A percentile compares a stretch with the other conserved stretches of the same genome.
Evolutionary conservation across 2,797 vertebrate species (phyloP).

Genomic region (Phataginus tricuspis): DNA sequence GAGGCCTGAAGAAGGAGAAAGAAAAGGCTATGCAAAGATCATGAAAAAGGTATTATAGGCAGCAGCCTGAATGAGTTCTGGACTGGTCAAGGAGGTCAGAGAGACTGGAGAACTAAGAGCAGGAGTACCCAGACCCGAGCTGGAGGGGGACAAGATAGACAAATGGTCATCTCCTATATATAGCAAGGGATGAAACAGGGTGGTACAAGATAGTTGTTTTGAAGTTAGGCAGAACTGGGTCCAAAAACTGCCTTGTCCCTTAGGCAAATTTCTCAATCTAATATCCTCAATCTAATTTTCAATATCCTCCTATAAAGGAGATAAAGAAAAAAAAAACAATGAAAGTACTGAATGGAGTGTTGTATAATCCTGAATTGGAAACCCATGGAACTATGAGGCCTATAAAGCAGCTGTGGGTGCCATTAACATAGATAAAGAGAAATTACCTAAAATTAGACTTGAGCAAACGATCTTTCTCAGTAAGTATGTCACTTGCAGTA

Average conservation of each 20-base stretch:
- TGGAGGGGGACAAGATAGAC: too few species aligned
- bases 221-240: background rate
- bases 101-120: background rate
- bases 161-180: fast-evolving
- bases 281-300: background rate
- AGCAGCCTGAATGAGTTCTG: too few species aligned
- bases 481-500: background rate
- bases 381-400: too few species aligned
- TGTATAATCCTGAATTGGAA: background rate
- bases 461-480: background rate
- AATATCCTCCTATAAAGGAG: background rate
- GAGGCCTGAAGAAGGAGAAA: background rate
- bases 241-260: background rate
- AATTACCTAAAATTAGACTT: background rate
- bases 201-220: background rate
- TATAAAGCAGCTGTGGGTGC: background rate
- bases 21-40: background rate
- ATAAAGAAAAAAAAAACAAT: background rate
- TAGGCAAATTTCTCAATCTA: background rate
- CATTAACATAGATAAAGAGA: background rate
- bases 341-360: background rate
- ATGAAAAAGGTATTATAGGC: background rate
- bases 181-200: fast-evolving
- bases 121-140: background rate
- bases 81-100: background rate